Conservation (phyloP, 1,140 invertebrate species). For the Zaprionus kolodkinae region DNA sequence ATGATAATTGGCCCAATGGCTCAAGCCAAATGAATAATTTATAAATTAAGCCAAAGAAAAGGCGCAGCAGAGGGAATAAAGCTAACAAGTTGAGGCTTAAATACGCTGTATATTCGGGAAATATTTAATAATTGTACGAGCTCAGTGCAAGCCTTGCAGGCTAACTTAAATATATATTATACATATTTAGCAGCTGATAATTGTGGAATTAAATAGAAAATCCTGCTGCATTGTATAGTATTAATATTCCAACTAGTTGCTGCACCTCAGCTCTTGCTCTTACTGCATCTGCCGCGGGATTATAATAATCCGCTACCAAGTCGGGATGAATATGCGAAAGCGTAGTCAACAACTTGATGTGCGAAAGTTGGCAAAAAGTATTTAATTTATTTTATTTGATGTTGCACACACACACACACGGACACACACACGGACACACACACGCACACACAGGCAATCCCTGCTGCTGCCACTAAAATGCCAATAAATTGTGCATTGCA, state of each 20-base stretch:
- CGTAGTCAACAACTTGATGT: slow-evolving; percentile 1
- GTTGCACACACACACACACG: slow-evolving; percentile 24
- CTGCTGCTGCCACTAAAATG: slow-evolving; percentile 67
- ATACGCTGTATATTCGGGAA: too few relatives aligned
- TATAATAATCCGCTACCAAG: background rate
- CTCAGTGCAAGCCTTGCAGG: too few relatives aligned
- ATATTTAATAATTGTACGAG: too few relatives aligned
- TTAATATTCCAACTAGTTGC: background rate
- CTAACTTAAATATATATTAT: too few relatives aligned
- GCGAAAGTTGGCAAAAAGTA: slow-evolving; percentile 56
- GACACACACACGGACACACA: slow-evolving; percentile 8
- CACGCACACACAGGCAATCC: slow-evolving; percentile 26
- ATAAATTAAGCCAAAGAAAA: slow-evolving; percentile 71
- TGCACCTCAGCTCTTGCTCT: background rate
- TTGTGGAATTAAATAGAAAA: background rate
- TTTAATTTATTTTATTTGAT: slow-evolving; percentile 73
- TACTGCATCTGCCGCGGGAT: background rate
- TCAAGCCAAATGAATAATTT: slow-evolving; percentile 74
- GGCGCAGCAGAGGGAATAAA: slow-evolving; percentile 17
- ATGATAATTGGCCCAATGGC: slow-evolving; percentile 79
- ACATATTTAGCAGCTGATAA: too few relatives aligned
- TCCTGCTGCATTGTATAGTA: background rate
- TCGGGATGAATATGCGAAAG: background rate
- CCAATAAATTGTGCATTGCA: slow-evolving; percentile 72
- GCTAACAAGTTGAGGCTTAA: background rate